Conservation (phyloP, 2,888 invertebrate genomes). For the Himalopsyche tibetana region DNA sequence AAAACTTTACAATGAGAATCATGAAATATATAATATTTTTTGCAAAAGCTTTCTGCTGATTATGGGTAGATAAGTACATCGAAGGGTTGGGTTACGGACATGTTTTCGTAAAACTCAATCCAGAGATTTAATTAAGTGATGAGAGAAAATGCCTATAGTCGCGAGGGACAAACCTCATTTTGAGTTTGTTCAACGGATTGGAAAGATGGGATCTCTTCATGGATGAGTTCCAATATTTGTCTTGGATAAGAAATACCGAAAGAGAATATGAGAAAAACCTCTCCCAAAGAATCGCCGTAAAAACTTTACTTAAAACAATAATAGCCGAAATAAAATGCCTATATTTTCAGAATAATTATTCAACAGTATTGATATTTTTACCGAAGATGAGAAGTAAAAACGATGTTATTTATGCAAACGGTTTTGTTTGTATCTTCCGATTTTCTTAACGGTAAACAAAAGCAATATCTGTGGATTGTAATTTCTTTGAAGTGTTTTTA, state of each 20-base stretch:
- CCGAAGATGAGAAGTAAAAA: no score
- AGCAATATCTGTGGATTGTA: constrained; percentile 36
- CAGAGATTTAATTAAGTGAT: constrained; percentile 58
- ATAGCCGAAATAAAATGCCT: no score
- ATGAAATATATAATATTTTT: background rate
- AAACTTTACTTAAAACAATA: no score
- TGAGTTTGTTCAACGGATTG: constrained; percentile 56
- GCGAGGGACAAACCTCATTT: constrained; percentile 40
- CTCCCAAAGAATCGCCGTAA: background rate
- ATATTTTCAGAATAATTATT: no score
- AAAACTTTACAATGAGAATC: background rate
- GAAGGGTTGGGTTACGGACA: background rate
- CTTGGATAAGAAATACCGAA: constrained; percentile 15
- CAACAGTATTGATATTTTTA: no score
- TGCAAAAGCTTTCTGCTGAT: background rate
- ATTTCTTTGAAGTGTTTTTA: constrained; percentile 39
- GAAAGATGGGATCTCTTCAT: constrained; percentile 45
- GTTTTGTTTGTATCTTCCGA: constrained; percentile 8
- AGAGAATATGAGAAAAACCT: background rate
- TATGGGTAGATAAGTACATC: background rate
- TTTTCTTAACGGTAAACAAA: constrained; percentile 43
- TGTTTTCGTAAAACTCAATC: constrained; percentile 44
- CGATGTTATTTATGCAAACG: background rate
- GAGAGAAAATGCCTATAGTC: constrained; percentile 48
- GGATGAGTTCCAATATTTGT: constrained; percentile 41